Conservation (phyloP, 1,140 invertebrate genomes). For the Microplitis mediator region DNA sequence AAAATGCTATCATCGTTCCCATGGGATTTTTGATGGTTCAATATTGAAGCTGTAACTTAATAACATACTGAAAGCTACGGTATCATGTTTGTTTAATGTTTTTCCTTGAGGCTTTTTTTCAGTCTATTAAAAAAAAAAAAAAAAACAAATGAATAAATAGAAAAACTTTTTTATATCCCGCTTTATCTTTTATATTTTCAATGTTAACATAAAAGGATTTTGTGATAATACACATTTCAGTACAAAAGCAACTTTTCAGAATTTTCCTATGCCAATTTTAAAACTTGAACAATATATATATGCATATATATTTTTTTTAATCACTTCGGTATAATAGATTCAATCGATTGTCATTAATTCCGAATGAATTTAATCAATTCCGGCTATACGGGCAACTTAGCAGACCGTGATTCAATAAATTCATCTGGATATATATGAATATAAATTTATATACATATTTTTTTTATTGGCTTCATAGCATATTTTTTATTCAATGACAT, state of each 20-base stretch:
- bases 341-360: conserved; percentile 27
- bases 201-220: too few species aligned
- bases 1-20: not conserved
- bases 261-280: not conserved
- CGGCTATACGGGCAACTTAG: conserved; percentile 11
- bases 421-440: conserved; percentile 5
- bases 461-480: too few species aligned
- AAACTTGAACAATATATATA: not conserved
- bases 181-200: not conserved
- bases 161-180: not conserved
- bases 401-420: conserved; percentile 26
- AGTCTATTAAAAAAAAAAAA: too few species aligned
- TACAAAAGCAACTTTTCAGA: too few species aligned
- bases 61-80: not conserved
- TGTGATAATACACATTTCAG: too few species aligned
- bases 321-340: conserved; percentile 1
- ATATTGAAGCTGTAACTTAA: conserved; percentile 25
- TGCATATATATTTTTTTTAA: conserved; percentile 14
- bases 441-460: not conserved
- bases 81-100: not conserved
- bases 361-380: conserved; percentile 21
- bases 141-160: not conserved
- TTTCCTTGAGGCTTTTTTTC: not conserved
- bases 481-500: too few species aligned
- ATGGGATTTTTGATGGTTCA: not conserved